These are phyloP conservation scores for Siniperca scherzeri DNA, from an alignment of 2,797 vertebrate species.

Conservation along the genomic window DNA sequence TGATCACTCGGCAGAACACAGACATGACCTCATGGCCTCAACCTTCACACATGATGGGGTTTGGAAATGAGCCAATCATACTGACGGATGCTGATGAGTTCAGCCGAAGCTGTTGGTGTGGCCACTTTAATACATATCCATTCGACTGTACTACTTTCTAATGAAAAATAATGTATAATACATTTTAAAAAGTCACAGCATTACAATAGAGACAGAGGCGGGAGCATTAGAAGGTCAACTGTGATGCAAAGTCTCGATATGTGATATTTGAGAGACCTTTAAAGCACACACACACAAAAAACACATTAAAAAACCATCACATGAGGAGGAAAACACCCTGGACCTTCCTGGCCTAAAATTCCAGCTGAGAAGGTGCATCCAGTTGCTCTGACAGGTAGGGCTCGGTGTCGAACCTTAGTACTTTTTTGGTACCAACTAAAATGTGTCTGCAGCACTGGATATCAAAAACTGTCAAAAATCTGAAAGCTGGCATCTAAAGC, in stretches of 20 bases:
- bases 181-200: constrained; percentile 70
- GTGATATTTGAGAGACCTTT: constrained; percentile 82
- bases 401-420: neutral
- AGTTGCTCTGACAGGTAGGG: constrained; percentile 20
- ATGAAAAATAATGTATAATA: constrained; percentile 71
- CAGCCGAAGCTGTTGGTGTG: constrained; percentile 61
- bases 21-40: constrained; percentile 72
- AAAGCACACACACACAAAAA: constrained; percentile 47
- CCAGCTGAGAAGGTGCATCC: constrained; percentile 18
- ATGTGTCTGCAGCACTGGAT: neutral
- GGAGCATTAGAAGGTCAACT: constrained; percentile 77
- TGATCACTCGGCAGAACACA: constrained; percentile 67
- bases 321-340: constrained; percentile 40
- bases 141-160: constrained; percentile 61
- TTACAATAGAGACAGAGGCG: constrained; percentile 49
- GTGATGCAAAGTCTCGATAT: constrained; percentile 73
- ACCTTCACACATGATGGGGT: constrained; percentile 80
- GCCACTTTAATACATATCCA: constrained; percentile 66
- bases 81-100: constrained; percentile 75
- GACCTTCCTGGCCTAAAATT: constrained; percentile 39
- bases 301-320: constrained; percentile 57
- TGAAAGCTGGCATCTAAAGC: neutral
- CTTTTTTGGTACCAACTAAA: constrained; percentile 1
- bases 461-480: neutral
- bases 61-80: constrained; percentile 80